These are phyloP conservation scores for Drosophila leonis DNA, from an alignment of 2,888 invertebrate species.

Conservation along the genomic window DNA sequence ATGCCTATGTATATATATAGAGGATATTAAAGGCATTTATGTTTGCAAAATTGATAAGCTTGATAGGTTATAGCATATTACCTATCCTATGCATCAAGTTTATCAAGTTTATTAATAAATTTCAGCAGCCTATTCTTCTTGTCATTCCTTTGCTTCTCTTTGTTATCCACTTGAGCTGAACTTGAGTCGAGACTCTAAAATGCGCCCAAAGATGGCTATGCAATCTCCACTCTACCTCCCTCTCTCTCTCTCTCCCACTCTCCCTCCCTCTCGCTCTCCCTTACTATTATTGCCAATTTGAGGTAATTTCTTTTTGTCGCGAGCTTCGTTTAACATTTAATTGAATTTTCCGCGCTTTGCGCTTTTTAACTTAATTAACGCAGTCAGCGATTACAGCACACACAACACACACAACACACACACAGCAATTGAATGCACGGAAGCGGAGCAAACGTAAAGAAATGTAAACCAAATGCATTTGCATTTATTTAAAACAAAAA, in stretches of 20 bases:
- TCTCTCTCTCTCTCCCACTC: neutral
- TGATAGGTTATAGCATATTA: too few relatives aligned
- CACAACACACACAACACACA: conserved; percentile 37
- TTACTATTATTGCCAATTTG: conserved; percentile 36
- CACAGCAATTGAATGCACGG: conserved; percentile 38
- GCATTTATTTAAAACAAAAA: conserved; percentile 17
- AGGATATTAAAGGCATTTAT: too few relatives aligned
- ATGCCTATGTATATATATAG: too few relatives aligned
- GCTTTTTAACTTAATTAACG: conserved; percentile 63
- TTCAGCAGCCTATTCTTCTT: too few relatives aligned
- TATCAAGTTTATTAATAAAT: too few relatives aligned
- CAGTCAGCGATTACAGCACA: conserved; percentile 43
- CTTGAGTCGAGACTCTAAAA: neutral
- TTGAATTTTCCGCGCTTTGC: conserved; percentile 49
- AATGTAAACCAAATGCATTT: conserved; percentile 8
- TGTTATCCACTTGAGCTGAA: conserved; percentile 6
- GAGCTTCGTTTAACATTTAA: conserved; percentile 57
- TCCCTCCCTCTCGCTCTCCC: neutral
- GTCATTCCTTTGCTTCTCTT: neutral
- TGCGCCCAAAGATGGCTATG: conserved; percentile 25
- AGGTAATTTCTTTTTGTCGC: conserved; percentile 54
- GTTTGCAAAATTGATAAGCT: too few relatives aligned
- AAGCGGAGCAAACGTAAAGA: conserved; percentile 6
- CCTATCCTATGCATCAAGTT: too few relatives aligned
- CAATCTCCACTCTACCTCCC: conserved; percentile 6